Evolutionary conservation across 2,797 vertebrate species (phyloP).

Genomic region (Choloepus didactylus): DNA sequence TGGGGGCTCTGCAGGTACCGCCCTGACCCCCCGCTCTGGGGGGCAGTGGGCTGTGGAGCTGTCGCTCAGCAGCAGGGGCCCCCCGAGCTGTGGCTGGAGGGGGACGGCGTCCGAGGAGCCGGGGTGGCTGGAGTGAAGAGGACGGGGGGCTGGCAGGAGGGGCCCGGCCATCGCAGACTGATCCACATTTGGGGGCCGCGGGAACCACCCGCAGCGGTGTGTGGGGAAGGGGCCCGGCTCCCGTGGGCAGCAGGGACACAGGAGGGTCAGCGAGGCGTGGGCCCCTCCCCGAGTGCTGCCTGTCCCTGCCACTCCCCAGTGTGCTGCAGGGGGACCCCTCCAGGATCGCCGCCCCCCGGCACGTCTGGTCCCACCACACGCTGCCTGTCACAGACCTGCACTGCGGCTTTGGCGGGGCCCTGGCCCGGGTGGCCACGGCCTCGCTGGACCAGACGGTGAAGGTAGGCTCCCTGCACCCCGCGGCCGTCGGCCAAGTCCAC

Average conservation of each 20-base stretch:
- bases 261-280: too few relatives aligned
- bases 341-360: constrained; percentile 92
- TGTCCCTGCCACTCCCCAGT: constrained; percentile 81
- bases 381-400: constrained; percentile 97
- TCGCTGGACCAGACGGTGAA: constrained; percentile 97
- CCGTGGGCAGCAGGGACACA: too few relatives aligned
- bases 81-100: too few relatives aligned
- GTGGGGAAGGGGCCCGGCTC: too few relatives aligned
- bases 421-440: constrained; percentile 93
- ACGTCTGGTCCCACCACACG: constrained; percentile 95
- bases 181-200: not conserved
- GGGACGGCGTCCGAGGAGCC: too few relatives aligned
- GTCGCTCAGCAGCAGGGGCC: too few relatives aligned
- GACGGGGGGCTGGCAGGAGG: too few relatives aligned
- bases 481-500: not conserved
- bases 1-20: constrained; percentile 95
- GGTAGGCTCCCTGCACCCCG: constrained; percentile 84
- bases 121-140: too few relatives aligned
- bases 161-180: too few relatives aligned
- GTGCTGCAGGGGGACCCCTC: constrained; percentile 93
- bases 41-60: too few relatives aligned
- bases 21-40: rapidly evolving
- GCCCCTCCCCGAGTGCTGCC: not conserved
- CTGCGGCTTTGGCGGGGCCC: constrained; percentile 95
- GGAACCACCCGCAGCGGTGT: not conserved